A percentile compares a stretch with the other conserved stretches of the same genome.
Evolutionary conservation across 2,888 invertebrate species (phyloP).

Genomic region (Chaetoderma sp.): DNA sequence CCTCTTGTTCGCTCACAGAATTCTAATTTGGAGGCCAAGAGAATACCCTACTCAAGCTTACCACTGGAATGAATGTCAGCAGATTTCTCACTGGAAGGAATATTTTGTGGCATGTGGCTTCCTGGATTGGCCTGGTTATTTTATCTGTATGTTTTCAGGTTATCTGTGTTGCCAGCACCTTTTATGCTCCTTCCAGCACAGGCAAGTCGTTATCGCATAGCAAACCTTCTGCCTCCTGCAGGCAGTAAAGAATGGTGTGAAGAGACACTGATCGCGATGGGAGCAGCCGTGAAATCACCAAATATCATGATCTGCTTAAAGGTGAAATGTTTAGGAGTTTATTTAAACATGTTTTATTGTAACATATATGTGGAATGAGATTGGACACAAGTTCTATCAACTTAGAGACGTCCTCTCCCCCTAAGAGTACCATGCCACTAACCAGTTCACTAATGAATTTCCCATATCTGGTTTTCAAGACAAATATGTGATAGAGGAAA

Average conservation of each 20-base stretch:
- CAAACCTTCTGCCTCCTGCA: conserved; percentile 28
- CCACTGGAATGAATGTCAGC: neutral
- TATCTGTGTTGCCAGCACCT: conserved; percentile 39
- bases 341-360: no score
- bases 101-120: no score
- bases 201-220: conserved; percentile 34
- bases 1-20: no score
- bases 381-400: no score
- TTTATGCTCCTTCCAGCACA: conserved; percentile 43
- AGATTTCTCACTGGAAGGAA: neutral
- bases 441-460: no score
- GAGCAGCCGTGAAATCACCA: conserved; percentile 30
- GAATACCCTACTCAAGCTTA: neutral
- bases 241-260: conserved; percentile 39
- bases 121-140: no score
- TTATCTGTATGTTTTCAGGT: conserved; percentile 27
- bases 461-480: no score
- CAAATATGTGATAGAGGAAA: no score
- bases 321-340: no score
- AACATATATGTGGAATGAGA: conserved; percentile 5
- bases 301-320: conserved; percentile 36
- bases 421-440: no score
- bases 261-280: conserved; percentile 36
- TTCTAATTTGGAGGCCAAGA: no score
- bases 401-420: no score